Conservation (phyloP, 2,797 vertebrate species). For the Eleutherodactylus coqui region DNA sequence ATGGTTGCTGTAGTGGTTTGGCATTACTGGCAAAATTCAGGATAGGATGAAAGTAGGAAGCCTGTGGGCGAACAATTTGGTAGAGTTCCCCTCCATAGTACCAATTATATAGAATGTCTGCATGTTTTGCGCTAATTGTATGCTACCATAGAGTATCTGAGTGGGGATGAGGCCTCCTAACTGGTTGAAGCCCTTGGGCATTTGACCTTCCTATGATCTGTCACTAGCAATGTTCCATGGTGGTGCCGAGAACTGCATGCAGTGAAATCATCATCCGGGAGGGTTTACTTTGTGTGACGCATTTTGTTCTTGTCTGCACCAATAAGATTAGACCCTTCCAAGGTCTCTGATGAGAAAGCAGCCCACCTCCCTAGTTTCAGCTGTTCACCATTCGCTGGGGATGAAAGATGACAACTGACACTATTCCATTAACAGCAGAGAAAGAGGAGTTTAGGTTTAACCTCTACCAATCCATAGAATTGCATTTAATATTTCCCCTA, state of each 20-base stretch:
- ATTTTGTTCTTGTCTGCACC: background rate
- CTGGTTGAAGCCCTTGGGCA: background rate
- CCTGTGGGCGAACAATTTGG: too few species aligned
- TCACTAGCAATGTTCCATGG: background rate
- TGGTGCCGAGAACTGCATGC: too few species aligned
- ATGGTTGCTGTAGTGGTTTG: too few species aligned
- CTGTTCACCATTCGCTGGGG: slow-evolving; percentile 54
- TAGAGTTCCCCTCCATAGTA: too few species aligned
- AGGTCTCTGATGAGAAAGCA: background rate
- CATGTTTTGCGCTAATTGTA: too few species aligned
- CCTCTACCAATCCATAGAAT: slow-evolving; percentile 41
- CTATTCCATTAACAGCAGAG: slow-evolving; percentile 22
- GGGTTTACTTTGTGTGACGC: background rate
- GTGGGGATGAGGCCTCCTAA: too few species aligned
- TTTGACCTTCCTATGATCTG: background rate
- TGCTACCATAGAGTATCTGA: too few species aligned
- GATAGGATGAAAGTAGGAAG: too few species aligned
- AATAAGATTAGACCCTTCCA: slow-evolving; percentile 6
- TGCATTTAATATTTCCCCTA: slow-evolving; percentile 20
- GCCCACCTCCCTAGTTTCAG: slow-evolving; percentile 28
- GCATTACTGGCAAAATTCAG: too few species aligned
- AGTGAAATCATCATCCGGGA: background rate
- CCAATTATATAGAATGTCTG: too few species aligned
- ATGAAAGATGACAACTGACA: slow-evolving; percentile 52
- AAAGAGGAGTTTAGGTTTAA: slow-evolving; percentile 33